Percentiles rank a stretch among this genome's conserved stretches.
Conservation (phyloP, 2,113 vertebrate genomes). For the Apus apus region DNA sequence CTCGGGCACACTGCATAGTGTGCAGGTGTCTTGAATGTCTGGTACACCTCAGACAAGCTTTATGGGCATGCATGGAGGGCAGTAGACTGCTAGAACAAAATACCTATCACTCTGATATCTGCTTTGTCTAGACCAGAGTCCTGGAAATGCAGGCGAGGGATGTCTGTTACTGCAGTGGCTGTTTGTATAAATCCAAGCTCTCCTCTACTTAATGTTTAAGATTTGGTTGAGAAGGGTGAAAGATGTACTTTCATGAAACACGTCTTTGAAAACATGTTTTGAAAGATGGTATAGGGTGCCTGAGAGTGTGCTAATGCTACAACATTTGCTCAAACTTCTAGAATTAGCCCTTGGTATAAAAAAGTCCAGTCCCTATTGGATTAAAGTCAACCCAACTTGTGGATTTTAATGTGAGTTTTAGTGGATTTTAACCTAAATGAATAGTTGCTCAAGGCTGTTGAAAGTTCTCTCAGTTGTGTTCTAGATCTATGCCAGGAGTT, state of each 20-base stretch:
- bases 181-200: neutral
- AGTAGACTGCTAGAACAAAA: neutral
- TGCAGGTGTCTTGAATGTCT: neutral
- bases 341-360: neutral
- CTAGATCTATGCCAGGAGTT: neutral
- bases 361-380: neutral
- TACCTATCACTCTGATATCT: accelerated
- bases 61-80: neutral
- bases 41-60: neutral
- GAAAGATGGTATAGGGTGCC: neutral
- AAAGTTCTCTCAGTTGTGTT: neutral
- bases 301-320: neutral
- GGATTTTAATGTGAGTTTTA: neutral
- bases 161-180: neutral
- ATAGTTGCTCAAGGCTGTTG: neutral
- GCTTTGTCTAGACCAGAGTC: neutral
- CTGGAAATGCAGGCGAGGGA: neutral
- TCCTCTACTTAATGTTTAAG: neutral
- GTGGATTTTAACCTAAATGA: conserved; percentile 33
- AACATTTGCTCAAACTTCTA: neutral
- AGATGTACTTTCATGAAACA: neutral
- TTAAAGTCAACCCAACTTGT: neutral
- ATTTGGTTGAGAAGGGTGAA: neutral
- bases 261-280: conserved; percentile 26
- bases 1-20: neutral